Evolutionary conservation across 2,797 vertebrate genomes (phyloP).

Genomic region (Strix occidentalis): DNA sequence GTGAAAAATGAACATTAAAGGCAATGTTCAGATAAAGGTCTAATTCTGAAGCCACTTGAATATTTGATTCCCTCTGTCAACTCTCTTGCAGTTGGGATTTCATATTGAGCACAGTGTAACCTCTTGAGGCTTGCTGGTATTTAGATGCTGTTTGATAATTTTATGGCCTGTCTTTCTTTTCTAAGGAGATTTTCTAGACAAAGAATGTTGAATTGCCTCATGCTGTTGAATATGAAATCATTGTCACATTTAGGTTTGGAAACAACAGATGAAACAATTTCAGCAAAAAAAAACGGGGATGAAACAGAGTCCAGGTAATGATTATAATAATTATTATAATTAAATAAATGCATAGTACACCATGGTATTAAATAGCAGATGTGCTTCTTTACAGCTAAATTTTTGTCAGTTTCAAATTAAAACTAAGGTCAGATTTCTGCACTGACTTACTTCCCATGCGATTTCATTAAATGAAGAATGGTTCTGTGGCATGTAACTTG

Average conservation of each 20-base stretch:
- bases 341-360: neutral
- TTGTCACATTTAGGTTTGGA: neutral
- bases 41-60: neutral
- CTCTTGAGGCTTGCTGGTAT: neutral
- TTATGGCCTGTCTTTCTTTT: neutral
- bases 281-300: neutral
- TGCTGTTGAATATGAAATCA: neutral
- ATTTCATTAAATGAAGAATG: constrained; percentile 12
- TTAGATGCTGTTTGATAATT: neutral
- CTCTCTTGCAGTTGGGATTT: neutral
- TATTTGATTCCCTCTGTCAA: neutral
- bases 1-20: neutral
- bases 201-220: neutral
- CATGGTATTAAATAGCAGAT: neutral
- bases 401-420: constrained; percentile 22
- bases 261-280: neutral
- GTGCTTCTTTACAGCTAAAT: neutral
- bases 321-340: neutral
- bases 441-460: neutral
- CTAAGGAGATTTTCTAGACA: neutral
- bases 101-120: neutral
- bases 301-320: neutral
- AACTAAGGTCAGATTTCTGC: constrained; percentile 1
- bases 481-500: constrained; percentile 3
- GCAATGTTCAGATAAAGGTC: neutral